These are phyloP conservation scores for Calliphora vomitoria DNA, from an alignment of 2,888 invertebrate genomes.

Conservation along the genomic window DNA sequence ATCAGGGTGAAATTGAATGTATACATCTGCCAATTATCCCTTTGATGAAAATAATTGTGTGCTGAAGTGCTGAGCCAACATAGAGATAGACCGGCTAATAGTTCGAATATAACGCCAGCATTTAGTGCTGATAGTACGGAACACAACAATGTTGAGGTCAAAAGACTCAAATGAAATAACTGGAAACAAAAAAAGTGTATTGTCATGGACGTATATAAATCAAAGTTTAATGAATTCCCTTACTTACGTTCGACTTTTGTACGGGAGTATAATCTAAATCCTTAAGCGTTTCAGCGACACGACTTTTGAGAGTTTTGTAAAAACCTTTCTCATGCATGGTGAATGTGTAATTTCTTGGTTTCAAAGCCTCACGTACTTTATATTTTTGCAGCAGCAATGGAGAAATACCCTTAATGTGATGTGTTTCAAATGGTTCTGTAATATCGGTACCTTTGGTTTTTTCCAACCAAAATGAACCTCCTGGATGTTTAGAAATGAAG, in stretches of 20 bases:
- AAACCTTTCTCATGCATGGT: conserved; percentile 91
- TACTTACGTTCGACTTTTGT: conserved; percentile 70
- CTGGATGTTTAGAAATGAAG: conserved; percentile 93
- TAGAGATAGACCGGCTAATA: conserved; percentile 86
- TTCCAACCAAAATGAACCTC: conserved; percentile 91
- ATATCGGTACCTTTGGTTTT: conserved; percentile 91
- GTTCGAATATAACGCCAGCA: conserved; percentile 77
- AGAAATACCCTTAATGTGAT: conserved; percentile 86
- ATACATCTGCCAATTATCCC: conserved; percentile 91
- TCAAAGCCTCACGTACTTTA: conserved; percentile 87
- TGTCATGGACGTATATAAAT: neutral
- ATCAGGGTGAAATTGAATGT: conserved; percentile 89
- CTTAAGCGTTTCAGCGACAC: conserved; percentile 86
- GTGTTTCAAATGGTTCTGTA: conserved; percentile 91
- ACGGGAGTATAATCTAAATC: conserved; percentile 84
- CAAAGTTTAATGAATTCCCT: neutral
- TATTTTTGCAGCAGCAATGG: conserved; percentile 87
- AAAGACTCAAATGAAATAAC: conserved; percentile 79
- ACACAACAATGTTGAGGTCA: conserved; percentile 80
- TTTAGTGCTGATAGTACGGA: conserved; percentile 80
- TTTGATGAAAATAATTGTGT: conserved; percentile 92
- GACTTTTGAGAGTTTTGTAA: conserved; percentile 88
- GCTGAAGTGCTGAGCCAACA: conserved; percentile 87
- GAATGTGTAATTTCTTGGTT: conserved; percentile 88
- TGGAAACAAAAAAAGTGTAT: conserved; percentile 51